Evolutionary conservation across 2,113 vertebrate genomes (phyloP), one percentile per base, ranked within the genome.

Genomic region (Melanotaenia duboulayi): DNA sequence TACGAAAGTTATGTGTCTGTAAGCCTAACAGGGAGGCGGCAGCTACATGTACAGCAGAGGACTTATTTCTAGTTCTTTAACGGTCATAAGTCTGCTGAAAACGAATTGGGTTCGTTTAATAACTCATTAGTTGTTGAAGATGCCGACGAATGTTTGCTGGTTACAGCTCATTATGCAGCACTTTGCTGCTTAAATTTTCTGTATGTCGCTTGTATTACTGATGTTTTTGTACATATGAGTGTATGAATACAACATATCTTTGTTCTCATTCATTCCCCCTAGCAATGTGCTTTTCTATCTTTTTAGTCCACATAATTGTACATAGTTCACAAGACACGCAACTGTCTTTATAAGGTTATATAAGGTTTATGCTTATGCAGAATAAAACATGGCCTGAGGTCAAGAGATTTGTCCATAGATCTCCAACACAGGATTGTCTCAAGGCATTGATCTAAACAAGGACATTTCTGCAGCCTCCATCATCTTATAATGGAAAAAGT

Each of bases 1-100:
- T 63, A 64, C 6, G 28, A 71, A 84, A 61, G 5, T 67, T 61
- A 61, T 67, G 64, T 56, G 40, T 28, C 56, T 63, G 20, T 49
- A 63, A 48, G 32, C 48, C 25, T 32, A 46, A 20, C 28, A 22
- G 40, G 25, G 63, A 12, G 22, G 51, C 56, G 48, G 25, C 46
- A 68, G 32, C 16, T 56, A 2, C 14, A 55, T 10, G 10, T 59
- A 16, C 9, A 13, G 23, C 35, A 25, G 2, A 22, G 39, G 42
- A 49, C 20, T 40, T 42, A 32, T 6, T 4, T 60, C n/a, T 57
- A 56, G 24, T 48, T 1, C 40, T 59, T 66, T 51, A 14, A 12
- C 14, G 28, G 25, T 37, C 7, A 58, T 25, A 7, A 46, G 24
- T 20, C 5, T 22, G 24, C 5, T 62, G 11, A 11, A 44, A 62